Conservation (phyloP, 2,888 invertebrate genomes). For the Drosophila mettleri region DNA sequence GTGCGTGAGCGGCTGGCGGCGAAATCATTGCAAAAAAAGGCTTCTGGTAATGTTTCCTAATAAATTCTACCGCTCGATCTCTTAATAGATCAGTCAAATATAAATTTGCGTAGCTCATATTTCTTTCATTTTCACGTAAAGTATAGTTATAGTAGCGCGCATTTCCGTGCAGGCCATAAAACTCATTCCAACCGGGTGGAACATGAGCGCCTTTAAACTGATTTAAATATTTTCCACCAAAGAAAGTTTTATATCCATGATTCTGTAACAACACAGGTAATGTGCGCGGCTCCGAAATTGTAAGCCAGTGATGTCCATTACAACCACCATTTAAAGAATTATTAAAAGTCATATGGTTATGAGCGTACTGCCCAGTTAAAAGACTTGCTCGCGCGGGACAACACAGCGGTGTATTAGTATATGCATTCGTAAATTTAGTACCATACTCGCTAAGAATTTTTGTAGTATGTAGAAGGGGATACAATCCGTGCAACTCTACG, state of each 20-base stretch:
- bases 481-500: slow-evolving; percentile 90
- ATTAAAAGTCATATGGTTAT: slow-evolving; percentile 92
- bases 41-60: slow-evolving; percentile 39
- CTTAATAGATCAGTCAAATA: slow-evolving; percentile 95
- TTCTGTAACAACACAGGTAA: slow-evolving; percentile 89
- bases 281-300: slow-evolving; percentile 87
- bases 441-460: slow-evolving; percentile 88
- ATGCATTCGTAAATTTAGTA: slow-evolving; percentile 90
- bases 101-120: slow-evolving; percentile 88
- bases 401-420: slow-evolving; percentile 93
- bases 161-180: slow-evolving; percentile 95
- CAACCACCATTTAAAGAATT: slow-evolving; percentile 93
- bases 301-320: slow-evolving; percentile 89
- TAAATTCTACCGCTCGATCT: slow-evolving; percentile 67
- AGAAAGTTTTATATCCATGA: slow-evolving; percentile 92
- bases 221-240: slow-evolving; percentile 97
- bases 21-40: slow-evolving; percentile 93
- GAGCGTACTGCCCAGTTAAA: slow-evolving; percentile 93
- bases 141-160: slow-evolving; percentile 96
- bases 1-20: slow-evolving; percentile 94
- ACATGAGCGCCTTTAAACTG: slow-evolving; percentile 89
- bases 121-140: slow-evolving; percentile 91
- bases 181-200: slow-evolving; percentile 94
- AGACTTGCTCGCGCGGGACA: slow-evolving; percentile 96
- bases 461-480: slow-evolving; percentile 88